These are phyloP conservation scores for Ferdinandea cuprea DNA, from an alignment of 2,888 invertebrate genomes.

Conservation along the genomic window DNA sequence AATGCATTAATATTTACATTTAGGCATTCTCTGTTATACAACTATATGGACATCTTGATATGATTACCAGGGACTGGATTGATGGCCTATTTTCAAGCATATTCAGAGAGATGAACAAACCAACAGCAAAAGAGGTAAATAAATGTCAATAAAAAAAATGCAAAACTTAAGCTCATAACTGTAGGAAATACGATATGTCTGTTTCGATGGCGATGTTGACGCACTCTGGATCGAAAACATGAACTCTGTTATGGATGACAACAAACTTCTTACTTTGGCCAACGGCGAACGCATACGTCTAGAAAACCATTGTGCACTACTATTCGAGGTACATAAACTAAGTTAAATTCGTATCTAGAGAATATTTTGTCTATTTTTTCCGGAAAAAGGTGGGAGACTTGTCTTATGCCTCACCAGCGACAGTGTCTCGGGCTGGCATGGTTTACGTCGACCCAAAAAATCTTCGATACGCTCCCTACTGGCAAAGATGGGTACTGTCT, in stretches of 20 bases:
- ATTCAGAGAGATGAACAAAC: conserved; percentile 95
- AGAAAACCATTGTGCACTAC: conserved; percentile 90
- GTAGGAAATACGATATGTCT: conserved; percentile 90
- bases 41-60: conserved; percentile 94
- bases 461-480: conserved; percentile 92
- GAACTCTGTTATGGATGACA: conserved; percentile 99
- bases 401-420: conserved; percentile 95
- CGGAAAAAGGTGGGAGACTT: conserved; percentile 89
- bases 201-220: conserved; percentile 97
- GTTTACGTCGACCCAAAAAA: conserved; percentile 97
- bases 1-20: conserved; percentile 2
- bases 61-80: conserved; percentile 94
- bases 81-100: conserved; percentile 95
- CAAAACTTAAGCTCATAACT: background rate
- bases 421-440: conserved; percentile 96
- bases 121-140: conserved; percentile 83
- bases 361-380: no score
- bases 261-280: conserved; percentile 93
- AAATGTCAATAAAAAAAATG: background rate
- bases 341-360: background rate
- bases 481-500: conserved; percentile 91
- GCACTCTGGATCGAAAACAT: conserved; percentile 98
- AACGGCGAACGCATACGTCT: conserved; percentile 95
- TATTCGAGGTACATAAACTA: conserved; percentile 96
- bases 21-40: conserved; percentile 94